Percentiles rank a stretch among this genome's conserved stretches.
phyloP scores from a whole-genome alignment of 2,888 invertebrate species.

The Strigamia maritima region DNA sequence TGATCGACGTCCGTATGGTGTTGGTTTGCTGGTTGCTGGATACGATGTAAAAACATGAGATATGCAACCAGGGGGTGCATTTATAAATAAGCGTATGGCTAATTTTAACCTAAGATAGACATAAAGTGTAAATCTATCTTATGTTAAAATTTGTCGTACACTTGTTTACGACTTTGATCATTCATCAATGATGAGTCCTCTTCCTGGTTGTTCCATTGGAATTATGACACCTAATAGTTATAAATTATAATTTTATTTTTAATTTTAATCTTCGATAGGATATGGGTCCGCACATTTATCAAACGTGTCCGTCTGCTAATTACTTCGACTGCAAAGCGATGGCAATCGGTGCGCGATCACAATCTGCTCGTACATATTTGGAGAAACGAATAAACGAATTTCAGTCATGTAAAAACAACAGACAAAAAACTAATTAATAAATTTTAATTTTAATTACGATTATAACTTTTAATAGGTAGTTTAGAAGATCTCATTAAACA shows the following conservation, averaged over 20 bases:
- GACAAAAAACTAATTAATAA: background rate
- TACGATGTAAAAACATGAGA: conserved; percentile 79
- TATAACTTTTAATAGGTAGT: no score
- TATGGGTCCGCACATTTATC: conserved; percentile 93
- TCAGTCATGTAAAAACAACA: conserved; percentile 53
- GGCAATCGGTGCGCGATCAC: conserved; percentile 97
- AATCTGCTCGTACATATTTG: conserved; percentile 94
- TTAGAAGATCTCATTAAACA: conserved; percentile 88
- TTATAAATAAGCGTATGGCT: no score
- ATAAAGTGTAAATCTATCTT: no score
- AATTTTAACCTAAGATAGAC: no score
- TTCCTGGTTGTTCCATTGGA: no score
- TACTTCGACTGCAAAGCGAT: conserved; percentile 97
- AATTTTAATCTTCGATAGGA: conserved; percentile 57
- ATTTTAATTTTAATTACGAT: conserved; percentile 1
- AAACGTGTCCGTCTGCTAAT: conserved; percentile 97
- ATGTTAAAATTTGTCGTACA: no score
- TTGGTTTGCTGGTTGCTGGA: conserved; percentile 94
- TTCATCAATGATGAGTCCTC: no score
- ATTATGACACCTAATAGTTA: no score
- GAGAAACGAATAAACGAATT: conserved; percentile 84
- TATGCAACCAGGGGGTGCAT: no score
- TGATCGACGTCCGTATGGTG: conserved; percentile 94
- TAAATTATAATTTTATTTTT: no score
- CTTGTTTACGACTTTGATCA: no score